phyloP scores from a whole-genome alignment of 1,140 invertebrate species.

The Drosophila teissieri region DNA sequence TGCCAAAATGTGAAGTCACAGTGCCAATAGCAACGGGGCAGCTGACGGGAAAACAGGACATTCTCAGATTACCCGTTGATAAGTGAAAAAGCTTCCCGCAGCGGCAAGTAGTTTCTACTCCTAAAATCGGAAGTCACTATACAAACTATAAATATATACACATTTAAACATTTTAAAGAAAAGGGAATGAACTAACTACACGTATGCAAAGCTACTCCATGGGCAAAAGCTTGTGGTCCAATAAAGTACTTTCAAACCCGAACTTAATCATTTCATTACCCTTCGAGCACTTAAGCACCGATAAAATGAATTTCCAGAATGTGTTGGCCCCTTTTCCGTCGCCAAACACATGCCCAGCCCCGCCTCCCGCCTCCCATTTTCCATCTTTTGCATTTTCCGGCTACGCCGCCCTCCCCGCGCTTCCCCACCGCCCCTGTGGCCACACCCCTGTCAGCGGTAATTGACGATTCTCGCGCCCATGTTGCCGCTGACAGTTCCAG shows the following conservation, averaged over 20 bases:
- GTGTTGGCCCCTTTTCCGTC: neutral
- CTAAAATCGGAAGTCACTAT: too few species aligned
- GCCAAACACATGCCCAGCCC: neutral
- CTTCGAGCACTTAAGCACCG: conserved; percentile 7
- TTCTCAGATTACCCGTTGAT: conserved; percentile 7
- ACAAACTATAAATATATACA: too few species aligned
- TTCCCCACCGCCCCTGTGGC: conserved; percentile 17
- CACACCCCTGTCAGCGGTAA: conserved; percentile 31
- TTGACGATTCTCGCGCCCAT: conserved; percentile 55
- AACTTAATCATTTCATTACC: conserved; percentile 11
- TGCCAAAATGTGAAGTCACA: conserved; percentile 41
- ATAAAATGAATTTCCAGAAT: conserved; percentile 10
- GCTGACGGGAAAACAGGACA: conserved; percentile 19
- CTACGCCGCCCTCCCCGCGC: neutral
- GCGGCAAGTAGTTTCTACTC: conserved; percentile 22
- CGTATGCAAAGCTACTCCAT: too few species aligned
- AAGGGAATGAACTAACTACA: neutral
- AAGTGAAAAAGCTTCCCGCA: conserved; percentile 20
- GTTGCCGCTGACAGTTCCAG: conserved; percentile 36
- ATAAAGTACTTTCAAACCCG: neutral
- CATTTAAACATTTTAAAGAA: neutral
- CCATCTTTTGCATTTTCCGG: neutral
- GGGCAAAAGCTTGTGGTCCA: neutral
- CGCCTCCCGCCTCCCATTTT: neutral
- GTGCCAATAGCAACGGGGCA: conserved; percentile 23